Base-by-base conservation (phyloP, 2,797 vertebrate species). In the Sebastes itinus region DNA sequence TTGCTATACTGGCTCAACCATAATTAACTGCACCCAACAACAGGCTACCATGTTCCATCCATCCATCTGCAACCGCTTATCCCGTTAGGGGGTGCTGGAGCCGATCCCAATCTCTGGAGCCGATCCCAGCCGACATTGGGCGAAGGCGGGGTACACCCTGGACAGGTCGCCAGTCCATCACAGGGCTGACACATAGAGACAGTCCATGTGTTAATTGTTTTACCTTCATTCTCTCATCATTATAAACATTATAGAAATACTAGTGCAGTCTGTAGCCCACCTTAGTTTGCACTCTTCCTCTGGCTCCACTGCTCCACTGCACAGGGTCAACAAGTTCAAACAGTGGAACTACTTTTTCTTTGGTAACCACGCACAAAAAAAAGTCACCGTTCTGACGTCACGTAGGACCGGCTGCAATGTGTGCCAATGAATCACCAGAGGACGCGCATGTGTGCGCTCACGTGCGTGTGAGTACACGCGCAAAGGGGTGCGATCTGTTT, bases 341-440 rank as follows among this genome's bases (percentile, higher is more conserved):
- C 2, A 46, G 32, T 2, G 20, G 2, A 18, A 4, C 12, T 9
- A 4, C 12, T 38, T 28, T 3, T 55, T 64, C 35, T 4, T 18
- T 20, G 32, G 1, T 13, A 63, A 42, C 8, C 3, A 20, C 4
- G 1, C 32, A 28, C 33, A 33, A 2, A 11, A 7, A 2, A 11
- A 27, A 13, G 7, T 65, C 14, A 20, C 6, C 5, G 10, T 4
- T 33, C 22, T 56, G 46, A 65, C 32, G 12, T 42, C 14, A 14
- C 14, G 14, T 8, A 35, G 20, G 4, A 4, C 2, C 6, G 2
- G 2, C 18, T 5, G 6, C 10, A 18, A 23, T 20, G 0, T 49
- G 49, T 22, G 49, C 20, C 20, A 54, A n/a, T 80, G 27, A 78
- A 52, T 79, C 72, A 70, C 13, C 5, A 8, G 28, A 16, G 2